Evolutionary conservation across 2,797 vertebrate species (phyloP).

Genomic region (Molossus molossus): DNA sequence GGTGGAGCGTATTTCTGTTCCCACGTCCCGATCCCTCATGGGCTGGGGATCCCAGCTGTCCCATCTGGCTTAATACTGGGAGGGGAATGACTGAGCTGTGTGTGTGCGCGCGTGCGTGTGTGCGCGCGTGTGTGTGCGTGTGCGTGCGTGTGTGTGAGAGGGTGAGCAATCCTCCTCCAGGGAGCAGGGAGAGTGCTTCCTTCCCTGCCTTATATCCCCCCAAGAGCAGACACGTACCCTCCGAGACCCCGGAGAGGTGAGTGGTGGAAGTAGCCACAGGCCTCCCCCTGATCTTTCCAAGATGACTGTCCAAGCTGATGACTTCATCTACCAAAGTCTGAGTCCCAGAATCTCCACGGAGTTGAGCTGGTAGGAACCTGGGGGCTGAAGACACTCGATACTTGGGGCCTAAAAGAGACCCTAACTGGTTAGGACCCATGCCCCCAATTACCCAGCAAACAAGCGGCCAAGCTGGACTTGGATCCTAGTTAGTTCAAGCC

Average conservation of each 20-base stretch:
- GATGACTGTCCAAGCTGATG: background rate
- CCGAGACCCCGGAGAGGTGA: background rate
- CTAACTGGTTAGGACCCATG: background rate
- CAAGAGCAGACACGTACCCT: background rate
- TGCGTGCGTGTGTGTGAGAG: background rate
- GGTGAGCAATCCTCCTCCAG: background rate
- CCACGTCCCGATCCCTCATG: slow-evolving; percentile 56
- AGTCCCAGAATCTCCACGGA: background rate
- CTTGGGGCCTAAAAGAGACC: background rate
- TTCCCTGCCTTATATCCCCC: background rate
- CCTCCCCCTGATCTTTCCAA: background rate
- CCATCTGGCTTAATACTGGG: background rate
- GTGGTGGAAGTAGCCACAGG: background rate
- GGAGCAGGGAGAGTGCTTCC: background rate
- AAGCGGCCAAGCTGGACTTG: background rate
- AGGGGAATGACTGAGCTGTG: background rate
- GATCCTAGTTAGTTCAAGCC: background rate
- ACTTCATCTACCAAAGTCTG: background rate
- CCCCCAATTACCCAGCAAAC: slow-evolving; percentile 2
- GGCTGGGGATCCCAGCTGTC: slow-evolving; percentile 60
- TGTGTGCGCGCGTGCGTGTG: background rate
- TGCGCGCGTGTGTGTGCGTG: no score
- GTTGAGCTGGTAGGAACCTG: background rate
- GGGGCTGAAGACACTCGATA: background rate
- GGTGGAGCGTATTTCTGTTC: slow-evolving; percentile 80